These are phyloP conservation scores for Styela plicata DNA, from an alignment of 23 tunicate species.

Conservation along the genomic window DNA sequence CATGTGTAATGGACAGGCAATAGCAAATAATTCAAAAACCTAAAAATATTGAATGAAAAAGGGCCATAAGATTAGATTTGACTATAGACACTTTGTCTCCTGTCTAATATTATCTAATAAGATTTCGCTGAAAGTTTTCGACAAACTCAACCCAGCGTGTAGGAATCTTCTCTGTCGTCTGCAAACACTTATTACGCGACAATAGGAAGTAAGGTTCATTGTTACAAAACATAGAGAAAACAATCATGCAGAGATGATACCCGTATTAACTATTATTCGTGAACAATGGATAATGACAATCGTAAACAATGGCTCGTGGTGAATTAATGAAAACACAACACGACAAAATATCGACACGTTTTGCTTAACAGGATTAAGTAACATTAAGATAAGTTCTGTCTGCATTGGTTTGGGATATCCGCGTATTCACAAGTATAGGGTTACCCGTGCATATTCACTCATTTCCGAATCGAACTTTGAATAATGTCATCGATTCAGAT, in stretches of 20 bases:
- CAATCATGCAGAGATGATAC: neutral
- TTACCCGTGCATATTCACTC: no score
- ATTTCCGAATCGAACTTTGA: no score
- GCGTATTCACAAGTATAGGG: no score
- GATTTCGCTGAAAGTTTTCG: no score
- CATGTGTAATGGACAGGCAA: no score
- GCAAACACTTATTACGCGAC: neutral
- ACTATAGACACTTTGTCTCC: no score
- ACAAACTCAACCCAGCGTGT: neutral
- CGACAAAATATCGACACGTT: neutral
- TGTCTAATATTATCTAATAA: no score
- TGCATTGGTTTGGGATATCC: no score
- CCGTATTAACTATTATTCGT: neutral
- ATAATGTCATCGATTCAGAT: no score
- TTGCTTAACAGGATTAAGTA: neutral
- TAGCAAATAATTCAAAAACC: no score
- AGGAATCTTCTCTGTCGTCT: neutral
- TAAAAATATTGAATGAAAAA: no score
- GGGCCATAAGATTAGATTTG: no score
- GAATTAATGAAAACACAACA: neutral
- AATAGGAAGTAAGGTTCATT: neutral
- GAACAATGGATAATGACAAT: neutral
- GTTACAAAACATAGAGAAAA: neutral
- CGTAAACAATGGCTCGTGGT: neutral
- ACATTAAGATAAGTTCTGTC: neutral